Conservation (phyloP, 2,113 vertebrate genomes). For the Gallinago media region DNA sequence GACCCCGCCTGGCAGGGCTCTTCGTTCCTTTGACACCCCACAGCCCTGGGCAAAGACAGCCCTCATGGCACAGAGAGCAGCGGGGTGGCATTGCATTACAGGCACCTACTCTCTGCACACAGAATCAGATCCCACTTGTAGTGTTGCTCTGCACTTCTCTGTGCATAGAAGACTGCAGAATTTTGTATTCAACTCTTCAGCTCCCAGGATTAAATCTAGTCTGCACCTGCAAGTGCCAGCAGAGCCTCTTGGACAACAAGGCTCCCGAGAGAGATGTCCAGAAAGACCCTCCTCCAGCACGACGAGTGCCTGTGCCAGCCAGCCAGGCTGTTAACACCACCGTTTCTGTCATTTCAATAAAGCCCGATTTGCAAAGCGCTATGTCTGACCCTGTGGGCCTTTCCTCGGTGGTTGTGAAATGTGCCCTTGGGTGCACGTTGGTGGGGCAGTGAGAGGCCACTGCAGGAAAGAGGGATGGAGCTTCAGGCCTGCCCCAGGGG, state of each 20-base stretch:
- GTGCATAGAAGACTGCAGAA: neutral
- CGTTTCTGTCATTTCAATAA: neutral
- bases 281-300: neutral
- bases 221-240: neutral
- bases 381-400: neutral
- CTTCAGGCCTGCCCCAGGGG: neutral
- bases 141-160: neutral
- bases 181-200: neutral
- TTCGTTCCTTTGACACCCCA: neutral
- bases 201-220: too few relatives aligned
- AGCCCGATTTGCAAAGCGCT: neutral
- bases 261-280: neutral
- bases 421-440: too few relatives aligned
- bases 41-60: neutral
- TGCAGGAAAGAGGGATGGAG: too few relatives aligned
- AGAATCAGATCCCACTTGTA: neutral
- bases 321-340: neutral
- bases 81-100: neutral
- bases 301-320: neutral
- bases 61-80: neutral
- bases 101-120: neutral
- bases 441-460: too few relatives aligned
- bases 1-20: neutral
- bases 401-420: neutral
- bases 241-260: too few relatives aligned